phyloP scores from a whole-genome alignment of 2,113 vertebrate species.

The Microcebus murinus region DNA sequence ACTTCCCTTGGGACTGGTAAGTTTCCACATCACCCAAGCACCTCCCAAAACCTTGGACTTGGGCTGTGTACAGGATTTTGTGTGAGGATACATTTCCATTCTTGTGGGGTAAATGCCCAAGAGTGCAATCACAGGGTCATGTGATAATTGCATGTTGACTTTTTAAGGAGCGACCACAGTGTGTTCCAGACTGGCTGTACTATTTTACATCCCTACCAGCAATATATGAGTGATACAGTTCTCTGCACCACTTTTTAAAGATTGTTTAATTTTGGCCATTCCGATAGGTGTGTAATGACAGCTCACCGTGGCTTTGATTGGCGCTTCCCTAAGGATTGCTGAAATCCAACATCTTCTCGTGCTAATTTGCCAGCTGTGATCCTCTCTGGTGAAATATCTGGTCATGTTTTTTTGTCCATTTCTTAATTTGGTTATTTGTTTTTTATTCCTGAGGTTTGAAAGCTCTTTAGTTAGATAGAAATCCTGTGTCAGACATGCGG shows the following conservation, averaged over 20 bases:
- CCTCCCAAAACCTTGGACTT: neutral
- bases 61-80: neutral
- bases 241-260: neutral
- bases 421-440: neutral
- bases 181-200: neutral
- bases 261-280: neutral
- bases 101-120: neutral
- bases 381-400: neutral
- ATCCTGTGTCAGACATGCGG: neutral
- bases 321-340: neutral
- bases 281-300: too few species aligned
- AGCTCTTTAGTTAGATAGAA: neutral
- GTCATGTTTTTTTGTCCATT: neutral
- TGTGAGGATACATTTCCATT: neutral
- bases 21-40: neutral
- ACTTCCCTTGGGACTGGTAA: neutral
- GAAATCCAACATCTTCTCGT: neutral
- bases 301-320: neutral
- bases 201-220: neutral
- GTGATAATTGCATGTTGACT: neutral
- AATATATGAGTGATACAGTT: neutral
- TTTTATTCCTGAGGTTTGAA: neutral
- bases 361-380: neutral
- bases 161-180: neutral
- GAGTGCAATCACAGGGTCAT: neutral